Evolutionary conservation across 2,888 invertebrate species (phyloP), one percentile per base, ranked within the genome.

Genomic region (Xylota segnis): DNA sequence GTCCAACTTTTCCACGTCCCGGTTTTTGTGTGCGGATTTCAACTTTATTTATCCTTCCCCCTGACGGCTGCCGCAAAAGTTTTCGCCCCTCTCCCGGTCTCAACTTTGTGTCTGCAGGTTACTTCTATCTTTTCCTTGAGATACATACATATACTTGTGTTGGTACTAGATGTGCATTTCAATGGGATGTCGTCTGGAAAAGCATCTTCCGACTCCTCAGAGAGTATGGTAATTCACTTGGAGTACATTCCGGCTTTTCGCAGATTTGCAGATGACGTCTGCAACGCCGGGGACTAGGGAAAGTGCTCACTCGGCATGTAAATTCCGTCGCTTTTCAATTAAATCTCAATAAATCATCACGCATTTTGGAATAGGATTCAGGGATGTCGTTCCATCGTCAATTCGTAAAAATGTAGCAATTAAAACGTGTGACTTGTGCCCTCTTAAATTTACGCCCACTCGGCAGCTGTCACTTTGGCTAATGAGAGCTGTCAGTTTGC

Each of bases 401-500:
- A 81, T 66, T 81, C 58, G 61, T 66, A 72, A 76, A 84, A 81
- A 81, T 68, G 47, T 32, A 52, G 43, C 86, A 86, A 86, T 86
- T 82, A 86, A 82, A 72, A 52, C 34, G 50, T 68, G 76, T 63
- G 81, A 86, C 81, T 82, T 72, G 84, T 82, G 58, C 63, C 72
- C 82, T 72, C 82, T 45, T 76, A 66, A 81, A 82, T 81, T 77
- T 18, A 54, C 86, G 66, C 86, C 86, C 72, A 86, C 86, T 82
- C 74, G 45, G 32, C 63, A 68, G 81, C 77, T 86, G 86, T 86
- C 86, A 82, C 34, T 77, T 82, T 82, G 43, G 81, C 86, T 86
- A 86, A 86, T 86, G 86, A 86, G 86, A 82, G 43, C 86, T 86
- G 86, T 86, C 86, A 86, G 12, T 77, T 82, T 59, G 72, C 9